A percentile compares a stretch with the other conserved stretches of the same genome.
These are phyloP conservation scores for Priocnemis perturbator DNA, from an alignment of 2,888 invertebrate species.

Conservation along the genomic window DNA sequence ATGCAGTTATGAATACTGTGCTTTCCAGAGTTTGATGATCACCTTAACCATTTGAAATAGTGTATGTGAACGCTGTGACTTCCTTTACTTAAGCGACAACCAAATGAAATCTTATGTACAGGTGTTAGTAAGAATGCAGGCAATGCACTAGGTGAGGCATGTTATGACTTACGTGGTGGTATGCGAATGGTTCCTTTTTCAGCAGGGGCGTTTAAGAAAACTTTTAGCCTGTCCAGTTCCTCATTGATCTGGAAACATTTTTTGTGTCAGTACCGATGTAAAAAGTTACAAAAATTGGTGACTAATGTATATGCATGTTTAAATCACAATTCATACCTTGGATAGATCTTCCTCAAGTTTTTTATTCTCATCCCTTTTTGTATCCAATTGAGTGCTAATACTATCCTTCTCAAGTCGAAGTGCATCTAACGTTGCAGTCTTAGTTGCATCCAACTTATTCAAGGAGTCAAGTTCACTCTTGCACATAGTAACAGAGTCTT, in stretches of 20 bases:
- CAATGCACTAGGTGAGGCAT: constrained; percentile 11
- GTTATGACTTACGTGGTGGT: constrained; percentile 50
- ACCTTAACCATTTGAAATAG: no score
- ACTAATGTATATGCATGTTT: constrained; percentile 16
- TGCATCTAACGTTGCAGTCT: constrained; percentile 63
- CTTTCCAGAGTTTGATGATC: no score
- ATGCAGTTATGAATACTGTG: no score
- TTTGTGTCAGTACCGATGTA: background rate
- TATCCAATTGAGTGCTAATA: constrained; percentile 56
- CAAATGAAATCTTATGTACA: constrained; percentile 2
- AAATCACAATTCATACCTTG: constrained; percentile 48
- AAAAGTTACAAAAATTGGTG: constrained; percentile 6
- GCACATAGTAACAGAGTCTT: constrained; percentile 65
- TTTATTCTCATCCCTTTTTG: constrained; percentile 59
- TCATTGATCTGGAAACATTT: constrained; percentile 56
- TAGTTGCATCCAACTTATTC: constrained; percentile 62
- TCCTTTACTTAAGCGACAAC: no score
- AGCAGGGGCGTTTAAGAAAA: constrained; percentile 39
- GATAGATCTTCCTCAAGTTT: constrained; percentile 64
- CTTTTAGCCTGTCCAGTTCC: constrained; percentile 61
- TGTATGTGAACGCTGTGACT: no score
- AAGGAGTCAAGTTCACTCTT: constrained; percentile 68
- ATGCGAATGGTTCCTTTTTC: constrained; percentile 26
- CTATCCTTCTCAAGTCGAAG: constrained; percentile 65
- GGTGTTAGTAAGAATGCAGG: constrained; percentile 10